phyloP scores from a whole-genome alignment of 2,888 invertebrate species.

The Alcis repandata region DNA sequence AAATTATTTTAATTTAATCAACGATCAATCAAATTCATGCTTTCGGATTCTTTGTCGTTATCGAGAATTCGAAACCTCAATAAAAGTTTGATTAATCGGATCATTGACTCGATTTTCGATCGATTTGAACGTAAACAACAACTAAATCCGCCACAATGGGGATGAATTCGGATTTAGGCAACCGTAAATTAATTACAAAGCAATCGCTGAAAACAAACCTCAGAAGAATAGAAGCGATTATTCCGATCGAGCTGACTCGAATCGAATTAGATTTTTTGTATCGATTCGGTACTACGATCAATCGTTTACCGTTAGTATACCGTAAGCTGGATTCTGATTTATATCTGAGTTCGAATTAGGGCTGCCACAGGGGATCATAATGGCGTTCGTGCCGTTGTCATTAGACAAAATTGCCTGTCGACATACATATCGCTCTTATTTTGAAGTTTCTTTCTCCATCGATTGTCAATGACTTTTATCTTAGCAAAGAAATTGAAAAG shows the following conservation, averaged over 20 bases:
- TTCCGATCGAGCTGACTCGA: conserved; percentile 72
- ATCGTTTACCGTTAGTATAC: conserved; percentile 81
- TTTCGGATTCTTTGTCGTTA: conserved; percentile 8
- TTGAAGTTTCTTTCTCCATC: neutral
- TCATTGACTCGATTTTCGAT: conserved; percentile 41
- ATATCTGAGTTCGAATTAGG: conserved; percentile 68
- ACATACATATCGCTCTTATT: conserved; percentile 6
- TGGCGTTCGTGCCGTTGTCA: conserved; percentile 25
- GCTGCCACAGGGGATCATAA: conserved; percentile 47
- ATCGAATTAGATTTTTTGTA: conserved; percentile 72
- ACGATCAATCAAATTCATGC: neutral
- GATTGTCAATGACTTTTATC: neutral
- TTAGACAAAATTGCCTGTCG: conserved; percentile 13
- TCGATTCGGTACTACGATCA: conserved; percentile 70
- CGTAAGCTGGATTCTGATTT: conserved; percentile 76
- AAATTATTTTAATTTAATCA: conserved; percentile 15
- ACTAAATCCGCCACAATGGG: conserved; percentile 49
- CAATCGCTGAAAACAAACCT: conserved; percentile 61
- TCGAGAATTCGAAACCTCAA: neutral
- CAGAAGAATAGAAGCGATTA: conserved; percentile 69
- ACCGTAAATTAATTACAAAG: conserved; percentile 62
- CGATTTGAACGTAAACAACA: conserved; percentile 52
- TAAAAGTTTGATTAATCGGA: conserved; percentile 18
- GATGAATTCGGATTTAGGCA: conserved; percentile 58
- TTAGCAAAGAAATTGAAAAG: neutral